These are phyloP conservation scores for Acronicta leporina DNA, from an alignment of 2,888 invertebrate genomes.

Conservation along the genomic window DNA sequence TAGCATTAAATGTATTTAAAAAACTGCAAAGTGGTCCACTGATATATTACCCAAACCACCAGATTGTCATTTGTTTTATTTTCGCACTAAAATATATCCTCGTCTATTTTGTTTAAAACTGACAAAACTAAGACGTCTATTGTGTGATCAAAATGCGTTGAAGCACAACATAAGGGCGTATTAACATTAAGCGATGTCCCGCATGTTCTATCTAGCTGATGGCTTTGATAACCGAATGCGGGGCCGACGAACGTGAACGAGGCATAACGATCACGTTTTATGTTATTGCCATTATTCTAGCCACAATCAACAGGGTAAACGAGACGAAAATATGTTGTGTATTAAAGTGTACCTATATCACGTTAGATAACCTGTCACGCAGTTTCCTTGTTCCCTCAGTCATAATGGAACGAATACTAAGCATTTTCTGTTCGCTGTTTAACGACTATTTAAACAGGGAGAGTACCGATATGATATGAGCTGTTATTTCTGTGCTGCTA, in stretches of 20 bases:
- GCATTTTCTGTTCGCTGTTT: conserved; percentile 4
- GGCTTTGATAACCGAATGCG: conserved; percentile 46
- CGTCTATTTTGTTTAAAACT: conserved; percentile 23
- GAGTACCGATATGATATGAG: conserved; percentile 23
- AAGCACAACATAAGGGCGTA: conserved; percentile 31
- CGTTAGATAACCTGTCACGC: conserved; percentile 16
- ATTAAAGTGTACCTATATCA: conserved; percentile 26
- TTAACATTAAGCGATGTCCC: conserved; percentile 46
- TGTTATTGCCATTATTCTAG: conserved; percentile 33
- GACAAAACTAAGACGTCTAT: conserved; percentile 22
- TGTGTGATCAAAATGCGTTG: conserved; percentile 21
- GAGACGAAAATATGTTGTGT: conserved; percentile 20
- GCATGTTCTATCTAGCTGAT: conserved; percentile 46
- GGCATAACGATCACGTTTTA: conserved; percentile 38
- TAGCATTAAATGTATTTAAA: no score
- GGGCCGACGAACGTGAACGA: conserved; percentile 34
- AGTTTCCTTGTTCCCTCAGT: conserved; percentile 8
- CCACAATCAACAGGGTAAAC: conserved; percentile 30
- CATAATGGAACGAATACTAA: conserved; percentile 1
- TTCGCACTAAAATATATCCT: background rate
- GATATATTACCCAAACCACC: no score
- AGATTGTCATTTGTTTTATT: no score
- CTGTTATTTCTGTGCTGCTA: background rate
- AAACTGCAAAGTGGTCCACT: no score
- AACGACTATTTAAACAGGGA: conserved; percentile 20